phyloP scores from a whole-genome alignment of 1,140 invertebrate species.

The Laupala kohalensis region DNA sequence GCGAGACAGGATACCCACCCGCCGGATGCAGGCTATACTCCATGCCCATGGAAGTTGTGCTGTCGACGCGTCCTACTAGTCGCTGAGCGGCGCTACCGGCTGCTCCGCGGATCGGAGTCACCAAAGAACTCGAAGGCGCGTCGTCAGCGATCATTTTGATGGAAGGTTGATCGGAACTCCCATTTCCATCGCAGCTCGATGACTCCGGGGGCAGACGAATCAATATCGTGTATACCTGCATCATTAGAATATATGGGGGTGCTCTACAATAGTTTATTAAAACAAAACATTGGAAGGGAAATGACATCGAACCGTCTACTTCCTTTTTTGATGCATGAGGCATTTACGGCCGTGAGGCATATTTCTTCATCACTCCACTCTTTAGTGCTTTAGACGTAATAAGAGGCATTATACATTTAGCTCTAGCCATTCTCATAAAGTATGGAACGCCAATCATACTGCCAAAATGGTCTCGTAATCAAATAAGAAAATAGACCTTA shows the following conservation, averaged over 20 bases:
- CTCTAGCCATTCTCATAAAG: too few species aligned
- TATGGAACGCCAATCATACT: too few species aligned
- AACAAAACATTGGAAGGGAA: too few species aligned
- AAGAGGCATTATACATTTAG: too few species aligned
- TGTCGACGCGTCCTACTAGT: conserved; percentile 10
- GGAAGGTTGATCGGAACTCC: conserved; percentile 39
- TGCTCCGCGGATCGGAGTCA: conserved; percentile 14
- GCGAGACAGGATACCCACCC: conserved; percentile 14
- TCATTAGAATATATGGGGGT: background rate
- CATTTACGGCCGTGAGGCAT: too few species aligned
- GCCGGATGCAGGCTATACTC: conserved; percentile 14
- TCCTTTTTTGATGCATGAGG: too few species aligned
- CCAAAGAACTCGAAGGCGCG: conserved; percentile 13
- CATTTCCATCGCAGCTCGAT: conserved; percentile 30
- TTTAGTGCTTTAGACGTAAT: too few species aligned
- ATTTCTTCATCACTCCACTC: too few species aligned
- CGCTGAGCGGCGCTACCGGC: conserved; percentile 20
- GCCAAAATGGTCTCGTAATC: too few species aligned
- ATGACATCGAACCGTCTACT: too few species aligned
- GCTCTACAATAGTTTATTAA: too few species aligned
- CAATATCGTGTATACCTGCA: conserved; percentile 71
- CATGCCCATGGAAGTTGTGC: conserved; percentile 8
- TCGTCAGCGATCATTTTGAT: conserved; percentile 80
- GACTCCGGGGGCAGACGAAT: conserved; percentile 62
- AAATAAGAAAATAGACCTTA: too few species aligned